Evolutionary conservation across 1,140 invertebrate genomes (phyloP).

Genomic region (Pachyrhynchus sulphureomaculatus): DNA sequence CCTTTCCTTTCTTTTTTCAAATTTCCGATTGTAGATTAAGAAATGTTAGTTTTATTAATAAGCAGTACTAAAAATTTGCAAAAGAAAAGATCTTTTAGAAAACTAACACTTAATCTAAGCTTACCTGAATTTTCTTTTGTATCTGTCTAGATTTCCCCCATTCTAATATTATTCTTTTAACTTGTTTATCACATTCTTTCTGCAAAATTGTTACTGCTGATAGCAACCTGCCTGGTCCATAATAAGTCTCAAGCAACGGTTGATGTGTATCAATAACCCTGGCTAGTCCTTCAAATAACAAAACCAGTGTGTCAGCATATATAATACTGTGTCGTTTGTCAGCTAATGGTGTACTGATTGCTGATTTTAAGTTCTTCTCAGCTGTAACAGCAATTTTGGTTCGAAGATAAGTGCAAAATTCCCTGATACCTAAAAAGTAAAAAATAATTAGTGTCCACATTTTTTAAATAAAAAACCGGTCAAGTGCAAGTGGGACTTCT

Average conservation of each 20-base stretch:
- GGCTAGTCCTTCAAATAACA: slow-evolving; percentile 88
- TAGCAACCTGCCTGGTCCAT: slow-evolving; percentile 79
- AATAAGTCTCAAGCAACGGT: slow-evolving; percentile 91
- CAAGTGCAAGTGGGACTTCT: no score
- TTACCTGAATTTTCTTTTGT: slow-evolving; percentile 64
- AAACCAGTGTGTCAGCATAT: slow-evolving; percentile 80
- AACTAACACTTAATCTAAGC: no score
- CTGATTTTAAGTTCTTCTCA: slow-evolving; percentile 70
- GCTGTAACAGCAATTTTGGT: slow-evolving; percentile 74
- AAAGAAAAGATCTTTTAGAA: no score
- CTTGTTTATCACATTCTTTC: slow-evolving; percentile 82
- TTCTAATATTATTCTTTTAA: slow-evolving; percentile 69
- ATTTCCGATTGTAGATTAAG: no score
- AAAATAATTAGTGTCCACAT: not conserved
- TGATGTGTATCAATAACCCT: slow-evolving; percentile 88
- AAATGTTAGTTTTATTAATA: no score
- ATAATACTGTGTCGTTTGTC: slow-evolving; percentile 75
- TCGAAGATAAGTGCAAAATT: slow-evolving; percentile 90
- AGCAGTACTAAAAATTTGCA: no score
- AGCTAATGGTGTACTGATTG: slow-evolving; percentile 61
- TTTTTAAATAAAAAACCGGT: no score
- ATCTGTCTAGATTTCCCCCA: slow-evolving; percentile 77
- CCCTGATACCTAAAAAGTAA: slow-evolving; percentile 63
- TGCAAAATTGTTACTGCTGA: slow-evolving; percentile 74
- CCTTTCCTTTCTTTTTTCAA: no score